These are phyloP conservation scores for Brachypodius melanocephalos DNA, from an alignment of 2,113 vertebrate genomes.

Conservation along the genomic window DNA sequence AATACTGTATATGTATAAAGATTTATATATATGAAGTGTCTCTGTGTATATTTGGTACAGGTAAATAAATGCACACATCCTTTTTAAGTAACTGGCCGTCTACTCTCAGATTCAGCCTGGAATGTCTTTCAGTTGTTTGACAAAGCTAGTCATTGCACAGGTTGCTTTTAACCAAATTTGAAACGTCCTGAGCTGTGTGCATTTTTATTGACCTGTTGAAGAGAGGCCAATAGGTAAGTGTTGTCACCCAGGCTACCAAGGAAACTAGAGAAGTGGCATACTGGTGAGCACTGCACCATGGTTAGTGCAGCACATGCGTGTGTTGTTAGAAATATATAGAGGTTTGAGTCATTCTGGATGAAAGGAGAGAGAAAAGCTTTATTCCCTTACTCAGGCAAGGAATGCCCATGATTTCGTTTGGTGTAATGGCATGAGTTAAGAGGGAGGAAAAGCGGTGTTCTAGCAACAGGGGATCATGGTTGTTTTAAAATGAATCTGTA, in stretches of 20 bases:
- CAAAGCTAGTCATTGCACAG: conserved; percentile 16
- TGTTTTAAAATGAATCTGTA: conserved; percentile 17
- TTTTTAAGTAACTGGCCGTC: conserved; percentile 22
- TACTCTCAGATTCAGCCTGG: conserved; percentile 41
- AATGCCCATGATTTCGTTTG: neutral
- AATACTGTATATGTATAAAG: conserved; percentile 36
- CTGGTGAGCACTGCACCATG: neutral
- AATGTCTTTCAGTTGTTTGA: conserved; percentile 7
- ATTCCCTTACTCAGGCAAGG: neutral
- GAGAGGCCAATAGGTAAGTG: neutral
- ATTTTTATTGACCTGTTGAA: conserved; percentile 56
- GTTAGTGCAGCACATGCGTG: neutral
- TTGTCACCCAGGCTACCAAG: conserved; percentile 19
- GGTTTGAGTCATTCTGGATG: neutral
- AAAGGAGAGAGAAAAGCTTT: neutral
- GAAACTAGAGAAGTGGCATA: conserved; percentile 1
- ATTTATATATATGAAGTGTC: conserved; percentile 60
- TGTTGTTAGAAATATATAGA: neutral
- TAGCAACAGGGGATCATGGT: conserved; percentile 50
- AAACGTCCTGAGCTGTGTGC: neutral
- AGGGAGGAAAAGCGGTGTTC: neutral
- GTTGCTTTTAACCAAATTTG: neutral
- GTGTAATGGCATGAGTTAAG: neutral
- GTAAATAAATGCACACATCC: conserved; percentile 64
- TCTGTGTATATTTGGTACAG: conserved; percentile 51